Conservation (phyloP, 2,797 vertebrate species). For the Malurus leucopterus region DNA sequence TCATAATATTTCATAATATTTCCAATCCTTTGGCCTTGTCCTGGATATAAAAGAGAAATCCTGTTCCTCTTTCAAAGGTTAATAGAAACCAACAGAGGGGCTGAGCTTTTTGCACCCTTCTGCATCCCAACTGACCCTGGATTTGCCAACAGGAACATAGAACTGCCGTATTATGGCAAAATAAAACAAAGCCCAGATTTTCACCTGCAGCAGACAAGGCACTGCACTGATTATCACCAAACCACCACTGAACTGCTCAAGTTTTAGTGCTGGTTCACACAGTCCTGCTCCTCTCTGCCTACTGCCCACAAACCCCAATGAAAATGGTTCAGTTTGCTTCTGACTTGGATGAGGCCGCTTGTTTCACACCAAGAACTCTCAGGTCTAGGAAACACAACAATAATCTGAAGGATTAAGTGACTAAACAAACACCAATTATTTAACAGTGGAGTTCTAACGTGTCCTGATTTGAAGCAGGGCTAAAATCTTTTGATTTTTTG, state of each 20-base stretch:
- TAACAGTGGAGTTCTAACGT: not conserved
- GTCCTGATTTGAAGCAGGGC: not conserved
- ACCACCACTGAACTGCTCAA: not conserved
- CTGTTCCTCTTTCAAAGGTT: not conserved
- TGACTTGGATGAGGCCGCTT: not conserved
- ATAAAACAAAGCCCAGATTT: not conserved
- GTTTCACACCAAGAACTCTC: not conserved
- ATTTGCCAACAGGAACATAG: not conserved
- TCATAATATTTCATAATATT: not conserved
- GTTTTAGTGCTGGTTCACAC: not conserved
- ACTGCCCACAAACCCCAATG: not conserved
- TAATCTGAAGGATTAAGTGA: not conserved
- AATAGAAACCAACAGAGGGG: not conserved
- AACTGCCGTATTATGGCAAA: not conserved
- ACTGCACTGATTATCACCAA: not conserved
- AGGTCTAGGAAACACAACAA: not conserved
- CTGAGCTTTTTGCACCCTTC: not conserved
- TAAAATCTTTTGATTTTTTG: not conserved
- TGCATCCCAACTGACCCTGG: not conserved
- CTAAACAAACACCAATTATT: not conserved
- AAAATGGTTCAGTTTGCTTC: not conserved
- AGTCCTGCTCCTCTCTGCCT: not conserved
- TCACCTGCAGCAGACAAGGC: not conserved
- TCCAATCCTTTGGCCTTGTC: not conserved
- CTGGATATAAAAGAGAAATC: not conserved